Evolutionary conservation across 1,140 invertebrate species (phyloP), one percentile per base, ranked within the genome.

Genomic region (Drosophila trapezifrons): DNA sequence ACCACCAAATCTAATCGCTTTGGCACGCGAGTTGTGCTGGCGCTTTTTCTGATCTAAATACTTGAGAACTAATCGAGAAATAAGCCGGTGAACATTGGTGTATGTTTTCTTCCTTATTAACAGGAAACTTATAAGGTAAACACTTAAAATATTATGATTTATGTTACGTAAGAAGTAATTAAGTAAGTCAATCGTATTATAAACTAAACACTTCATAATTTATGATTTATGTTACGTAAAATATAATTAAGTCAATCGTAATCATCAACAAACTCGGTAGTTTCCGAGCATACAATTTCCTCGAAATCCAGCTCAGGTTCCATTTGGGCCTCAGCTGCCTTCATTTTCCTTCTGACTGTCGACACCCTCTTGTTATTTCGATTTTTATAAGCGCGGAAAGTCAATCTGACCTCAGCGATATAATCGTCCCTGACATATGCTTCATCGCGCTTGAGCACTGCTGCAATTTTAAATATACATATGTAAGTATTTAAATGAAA

Each of bases 331-430:
- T 37, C 29, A 7, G 72, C 52, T 51, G 55, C 51, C 4, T 29
- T 75, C 4, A 66, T 12, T 76, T 75, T 76, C 10, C 35, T 45
- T 4, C 71, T 46, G 4, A 22, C 15, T 35, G 52, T 40, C 1
- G 52, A 76, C 0, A 22, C 17, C 12, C 51, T 66, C 51, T 76
- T 76, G 20, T 76, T 38, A 32, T 40, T 64, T 13, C 71, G 54
- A 37, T 76, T 76, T 17, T 66, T 76, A 29, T 66, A 76, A 4
- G 17, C 40, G 12, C 52, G 72, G 20, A 76, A 76, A 27, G 54
- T 18, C 10, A 38, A 25, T 38, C 71, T 47, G 13, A 76, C 52
- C 40, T 76, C 71, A 12, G 32, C 8, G 2, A 76, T 29, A 22
- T 76, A 76, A 38, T 76, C 66, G 22, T 70, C 65, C 45, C 29